Evolutionary conservation across 2,888 invertebrate species (phyloP).

Genomic region (Diadegma fenestrale): DNA sequence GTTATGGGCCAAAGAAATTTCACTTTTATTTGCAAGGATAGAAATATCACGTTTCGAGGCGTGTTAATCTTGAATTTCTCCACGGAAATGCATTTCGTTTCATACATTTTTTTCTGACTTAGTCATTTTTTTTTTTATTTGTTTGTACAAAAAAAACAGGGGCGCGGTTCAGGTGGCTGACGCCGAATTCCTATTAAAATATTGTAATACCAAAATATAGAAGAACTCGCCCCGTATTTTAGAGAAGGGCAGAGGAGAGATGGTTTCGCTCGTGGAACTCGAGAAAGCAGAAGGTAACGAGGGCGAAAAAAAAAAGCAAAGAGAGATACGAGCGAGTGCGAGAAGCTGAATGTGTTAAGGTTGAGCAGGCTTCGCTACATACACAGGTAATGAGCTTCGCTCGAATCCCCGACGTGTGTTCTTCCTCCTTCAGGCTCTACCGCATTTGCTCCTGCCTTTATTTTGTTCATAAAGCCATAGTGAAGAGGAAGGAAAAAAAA

Average conservation of each 20-base stretch:
- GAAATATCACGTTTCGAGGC: background rate
- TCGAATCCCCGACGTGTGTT: slow-evolving; percentile 46
- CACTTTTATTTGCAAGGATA: background rate
- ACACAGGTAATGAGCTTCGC: slow-evolving; percentile 54
- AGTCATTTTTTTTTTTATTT: background rate
- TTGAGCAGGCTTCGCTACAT: slow-evolving; percentile 18
- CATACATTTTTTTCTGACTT: background rate
- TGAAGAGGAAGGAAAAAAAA: slow-evolving; percentile 34
- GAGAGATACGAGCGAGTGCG: slow-evolving; percentile 43
- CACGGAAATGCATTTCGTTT: background rate
- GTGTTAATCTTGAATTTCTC: background rate
- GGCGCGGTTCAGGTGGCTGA: slow-evolving; percentile 4
- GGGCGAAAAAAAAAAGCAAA: slow-evolving; percentile 31
- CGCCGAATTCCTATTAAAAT: slow-evolving; percentile 40
- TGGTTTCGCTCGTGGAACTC: slow-evolving; percentile 40
- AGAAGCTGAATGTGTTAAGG: slow-evolving; percentile 55
- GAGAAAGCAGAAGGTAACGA: slow-evolving; percentile 60
- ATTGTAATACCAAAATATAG: slow-evolving; percentile 36
- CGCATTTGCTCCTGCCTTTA: slow-evolving; percentile 44
- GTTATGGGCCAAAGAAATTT: background rate
- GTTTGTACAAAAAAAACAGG: background rate
- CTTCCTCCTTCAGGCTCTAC: slow-evolving; percentile 56
- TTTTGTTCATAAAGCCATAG: slow-evolving; percentile 45
- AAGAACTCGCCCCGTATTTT: slow-evolving; percentile 9
- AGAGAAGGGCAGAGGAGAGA: background rate